Evolutionary conservation across 2,888 invertebrate genomes (phyloP).

Genomic region (Drosophila ochracea): DNA sequence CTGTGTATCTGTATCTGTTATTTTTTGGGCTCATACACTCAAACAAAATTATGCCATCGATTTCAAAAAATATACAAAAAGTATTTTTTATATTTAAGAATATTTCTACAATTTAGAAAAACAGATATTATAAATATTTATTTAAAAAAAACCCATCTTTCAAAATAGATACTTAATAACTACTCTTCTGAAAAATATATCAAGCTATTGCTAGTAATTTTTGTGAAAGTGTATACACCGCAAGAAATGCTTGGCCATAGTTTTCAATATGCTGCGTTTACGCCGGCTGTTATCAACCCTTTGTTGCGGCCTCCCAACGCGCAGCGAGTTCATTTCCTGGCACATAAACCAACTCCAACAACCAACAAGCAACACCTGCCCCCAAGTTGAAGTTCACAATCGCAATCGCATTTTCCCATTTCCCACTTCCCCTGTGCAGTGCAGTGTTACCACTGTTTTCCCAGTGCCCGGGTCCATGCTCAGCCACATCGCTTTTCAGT

Average conservation of each 20-base stretch:
- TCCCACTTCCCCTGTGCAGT: neutral
- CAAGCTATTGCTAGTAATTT: neutral
- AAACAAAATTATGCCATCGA: neutral
- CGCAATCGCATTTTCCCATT: constrained; percentile 5
- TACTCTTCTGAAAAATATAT: neutral
- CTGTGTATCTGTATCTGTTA: constrained; percentile 81
- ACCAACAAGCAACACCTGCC: constrained; percentile 36
- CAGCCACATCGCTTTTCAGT: constrained; percentile 59
- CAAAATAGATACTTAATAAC: neutral
- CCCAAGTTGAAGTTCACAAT: constrained; percentile 14
- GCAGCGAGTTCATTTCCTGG: constrained; percentile 50
- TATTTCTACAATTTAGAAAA: neutral
- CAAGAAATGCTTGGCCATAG: constrained; percentile 11
- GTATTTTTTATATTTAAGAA: too few species aligned
- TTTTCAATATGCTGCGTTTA: constrained; percentile 13
- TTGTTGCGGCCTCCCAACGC: constrained; percentile 30
- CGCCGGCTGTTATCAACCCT: constrained; percentile 48
- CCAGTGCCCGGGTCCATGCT: constrained; percentile 8
- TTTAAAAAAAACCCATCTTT: too few species aligned
- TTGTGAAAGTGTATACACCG: constrained; percentile 14
- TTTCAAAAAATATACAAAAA: neutral
- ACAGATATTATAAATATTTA: neutral
- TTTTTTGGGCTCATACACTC: constrained; percentile 16
- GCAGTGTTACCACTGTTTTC: neutral
- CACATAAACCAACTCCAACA: neutral